A percentile compares a stretch with the other conserved stretches of the same genome.
Conservation (phyloP, 2,113 vertebrate species). For the Lepidothrix coronata region DNA sequence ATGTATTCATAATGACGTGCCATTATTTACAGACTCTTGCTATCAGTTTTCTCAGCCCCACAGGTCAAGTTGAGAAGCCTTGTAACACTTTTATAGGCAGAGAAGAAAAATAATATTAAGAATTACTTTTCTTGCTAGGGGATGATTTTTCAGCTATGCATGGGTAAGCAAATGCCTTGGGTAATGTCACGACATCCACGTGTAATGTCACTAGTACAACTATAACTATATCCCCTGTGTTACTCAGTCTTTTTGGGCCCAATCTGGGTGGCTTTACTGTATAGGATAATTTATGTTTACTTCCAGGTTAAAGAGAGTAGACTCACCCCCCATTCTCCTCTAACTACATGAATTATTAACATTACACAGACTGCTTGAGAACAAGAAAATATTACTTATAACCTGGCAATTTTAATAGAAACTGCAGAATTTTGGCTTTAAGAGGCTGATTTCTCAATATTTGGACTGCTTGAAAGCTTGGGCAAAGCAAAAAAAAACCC, state of each 20-base stretch:
- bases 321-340: not conserved
- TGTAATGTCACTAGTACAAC: not conserved
- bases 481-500: not conserved
- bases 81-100: not conserved
- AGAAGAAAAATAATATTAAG: not conserved
- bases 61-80: not conserved
- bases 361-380: not conserved
- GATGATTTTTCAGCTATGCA: not conserved
- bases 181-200: fast-evolving
- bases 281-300: not conserved
- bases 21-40: not conserved
- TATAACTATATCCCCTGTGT: not conserved
- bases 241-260: not conserved
- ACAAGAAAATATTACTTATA: not conserved
- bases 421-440: not conserved
- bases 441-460: not conserved
- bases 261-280: not conserved
- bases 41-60: not conserved
- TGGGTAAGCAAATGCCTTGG: not conserved
- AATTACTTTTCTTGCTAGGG: not conserved
- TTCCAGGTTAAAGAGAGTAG: not conserved
- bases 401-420: not conserved
- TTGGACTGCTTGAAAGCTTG: not conserved
- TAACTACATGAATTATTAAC: not conserved
- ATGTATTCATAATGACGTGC: not conserved